These are phyloP conservation scores for Hyles lineata DNA, from an alignment of 2,888 invertebrate genomes.

Conservation along the genomic window DNA sequence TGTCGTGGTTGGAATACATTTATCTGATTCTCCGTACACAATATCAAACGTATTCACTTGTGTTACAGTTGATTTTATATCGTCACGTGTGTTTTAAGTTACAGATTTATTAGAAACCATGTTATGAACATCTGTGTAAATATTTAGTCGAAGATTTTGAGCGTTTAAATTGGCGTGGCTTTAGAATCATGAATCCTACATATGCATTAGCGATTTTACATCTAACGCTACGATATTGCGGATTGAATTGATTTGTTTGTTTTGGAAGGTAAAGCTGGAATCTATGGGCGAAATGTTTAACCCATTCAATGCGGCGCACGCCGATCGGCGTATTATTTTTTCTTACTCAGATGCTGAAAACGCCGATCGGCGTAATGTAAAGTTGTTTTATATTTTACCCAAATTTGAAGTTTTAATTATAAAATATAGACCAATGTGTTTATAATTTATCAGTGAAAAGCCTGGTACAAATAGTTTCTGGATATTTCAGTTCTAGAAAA, in stretches of 20 bases:
- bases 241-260: background rate
- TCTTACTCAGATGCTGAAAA: too few species aligned
- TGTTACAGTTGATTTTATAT: background rate
- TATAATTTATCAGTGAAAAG: too few species aligned
- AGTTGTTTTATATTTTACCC: too few species aligned
- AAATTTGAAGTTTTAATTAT: too few species aligned
- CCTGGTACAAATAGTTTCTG: too few species aligned
- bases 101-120: slow-evolving; percentile 38
- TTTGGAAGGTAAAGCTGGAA: too few species aligned
- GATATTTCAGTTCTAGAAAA: too few species aligned
- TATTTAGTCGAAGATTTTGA: slow-evolving; percentile 41
- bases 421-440: too few species aligned
- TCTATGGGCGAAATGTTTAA: too few species aligned
- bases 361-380: too few species aligned
- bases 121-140: slow-evolving; percentile 48
- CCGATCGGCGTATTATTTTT: too few species aligned
- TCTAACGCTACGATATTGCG: slow-evolving; percentile 26
- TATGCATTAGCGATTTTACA: slow-evolving; percentile 32
- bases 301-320: too few species aligned
- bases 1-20: slow-evolving; percentile 53
- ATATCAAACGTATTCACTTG: slow-evolving; percentile 6
- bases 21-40: background rate
- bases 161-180: slow-evolving; percentile 39
- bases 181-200: slow-evolving; percentile 31
- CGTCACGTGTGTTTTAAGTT: slow-evolving; percentile 7